phyloP scores from a whole-genome alignment of 2,888 invertebrate genomes.

The Notodonta dromedarius region DNA sequence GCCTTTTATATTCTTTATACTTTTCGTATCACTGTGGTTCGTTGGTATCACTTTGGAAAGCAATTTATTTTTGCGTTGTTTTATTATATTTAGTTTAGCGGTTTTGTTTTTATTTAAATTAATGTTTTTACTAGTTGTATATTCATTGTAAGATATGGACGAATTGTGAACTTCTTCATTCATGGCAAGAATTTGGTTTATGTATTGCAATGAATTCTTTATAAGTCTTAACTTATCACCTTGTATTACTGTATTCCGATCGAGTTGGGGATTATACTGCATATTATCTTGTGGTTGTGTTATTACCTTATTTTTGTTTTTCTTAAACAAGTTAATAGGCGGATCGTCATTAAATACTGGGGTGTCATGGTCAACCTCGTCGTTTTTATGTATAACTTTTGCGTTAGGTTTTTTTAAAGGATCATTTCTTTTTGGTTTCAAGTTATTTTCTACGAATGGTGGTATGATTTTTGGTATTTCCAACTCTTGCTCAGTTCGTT shows the following conservation, averaged over 20 bases:
- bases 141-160: neutral
- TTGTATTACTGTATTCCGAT: neutral
- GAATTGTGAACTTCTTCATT: neutral
- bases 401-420: neutral
- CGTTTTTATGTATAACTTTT: neutral
- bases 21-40: neutral
- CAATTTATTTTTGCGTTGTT: neutral
- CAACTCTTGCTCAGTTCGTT: neutral
- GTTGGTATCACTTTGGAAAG: neutral
- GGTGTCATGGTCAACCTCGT: neutral
- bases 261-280: neutral
- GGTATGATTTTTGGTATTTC: slow-evolving; percentile 2
- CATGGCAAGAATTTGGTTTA: slow-evolving; percentile 4
- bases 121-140: neutral
- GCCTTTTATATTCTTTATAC: slow-evolving; percentile 2
- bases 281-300: slow-evolving; percentile 1
- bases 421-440: neutral
- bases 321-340: neutral
- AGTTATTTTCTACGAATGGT: slow-evolving; percentile 2
- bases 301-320: neutral
- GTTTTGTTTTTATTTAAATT: neutral
- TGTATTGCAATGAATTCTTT: slow-evolving; percentile 6
- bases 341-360: neutral
- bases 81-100: neutral
- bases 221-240: slow-evolving; percentile 6